Base-by-base conservation (phyloP, 2,797 vertebrate genomes). In the Oreonectes daqikongensis region DNA sequence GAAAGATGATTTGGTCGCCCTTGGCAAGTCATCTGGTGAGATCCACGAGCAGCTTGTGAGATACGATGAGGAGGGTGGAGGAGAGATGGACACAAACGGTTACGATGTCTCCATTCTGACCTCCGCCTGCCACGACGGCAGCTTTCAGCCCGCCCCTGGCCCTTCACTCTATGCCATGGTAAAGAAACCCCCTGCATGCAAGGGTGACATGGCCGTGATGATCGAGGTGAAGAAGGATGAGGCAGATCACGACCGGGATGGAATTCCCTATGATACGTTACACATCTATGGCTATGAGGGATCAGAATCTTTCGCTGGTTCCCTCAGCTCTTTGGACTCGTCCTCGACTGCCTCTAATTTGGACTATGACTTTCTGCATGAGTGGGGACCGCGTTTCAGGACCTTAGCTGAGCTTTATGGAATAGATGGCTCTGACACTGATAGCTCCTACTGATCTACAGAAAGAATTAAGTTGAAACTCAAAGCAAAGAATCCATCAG, bases 1-100 rank as follows among this genome's bases (percentile, higher is more conserved):
- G 89, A 96, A 95, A 85, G 94, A 96, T 0, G 86, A 94, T 9
- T 87, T 93, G 0, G 86, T 92, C 10, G 88, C 89, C 0, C 84
- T 94, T 86, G 84, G 91, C 60, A 97, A 96, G 86, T 93, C 89
- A 0, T 92, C 93, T n/a, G 90, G 95, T 0, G 97, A 99, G 86
- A 96, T 99, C 83, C 96, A 97, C 0, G 97, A 99, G 92, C 97
- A 99, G 90, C 93, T 99, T 80, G 96, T 99, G 78, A 95, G 93
- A 4, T 98, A 99, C 0, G 96, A 99, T 0, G 97, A 99, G 84
- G 97, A 99, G 87, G 97, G 97, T 0, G 97, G 97, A 0, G 97
- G 97, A 3, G 97, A 99, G 90, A 99, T 99, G 97, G 97, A 99
- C 87, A 99, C 97, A 50, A 97, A 95, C 22, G 95, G 96, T 79